These are phyloP conservation scores for Zaprionus lachaisei DNA, from an alignment of 1,140 invertebrate species.

Conservation along the genomic window DNA sequence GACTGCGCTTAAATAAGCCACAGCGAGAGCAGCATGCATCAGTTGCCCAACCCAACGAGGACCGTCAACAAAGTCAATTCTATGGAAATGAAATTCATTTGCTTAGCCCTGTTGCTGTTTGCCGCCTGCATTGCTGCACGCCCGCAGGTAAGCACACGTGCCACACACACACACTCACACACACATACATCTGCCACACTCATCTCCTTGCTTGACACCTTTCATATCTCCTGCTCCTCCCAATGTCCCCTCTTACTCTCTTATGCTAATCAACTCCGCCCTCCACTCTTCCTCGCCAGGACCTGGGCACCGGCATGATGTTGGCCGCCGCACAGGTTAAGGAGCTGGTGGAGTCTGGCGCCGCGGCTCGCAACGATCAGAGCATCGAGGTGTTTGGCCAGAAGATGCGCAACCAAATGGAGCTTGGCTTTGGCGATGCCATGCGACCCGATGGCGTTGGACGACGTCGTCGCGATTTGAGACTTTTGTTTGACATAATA, in stretches of 20 bases:
- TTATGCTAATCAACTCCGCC: neutral
- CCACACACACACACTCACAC: too few species aligned
- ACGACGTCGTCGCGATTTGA: slow-evolving; percentile 15
- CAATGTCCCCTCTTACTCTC: too few species aligned
- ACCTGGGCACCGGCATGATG: slow-evolving; percentile 52
- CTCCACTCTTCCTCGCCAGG: slow-evolving; percentile 28
- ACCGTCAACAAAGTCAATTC: neutral
- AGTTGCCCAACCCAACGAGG: neutral
- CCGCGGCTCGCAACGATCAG: slow-evolving; percentile 35
- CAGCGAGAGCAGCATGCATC: neutral
- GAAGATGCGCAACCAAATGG: slow-evolving; percentile 24
- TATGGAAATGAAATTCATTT: neutral
- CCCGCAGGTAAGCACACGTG: neutral
- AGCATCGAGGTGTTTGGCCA: slow-evolving; percentile 60
- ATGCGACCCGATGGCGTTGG: slow-evolving; percentile 23
- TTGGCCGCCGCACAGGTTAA: slow-evolving; percentile 55
- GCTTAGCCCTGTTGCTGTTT: neutral
- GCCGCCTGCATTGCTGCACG: neutral
- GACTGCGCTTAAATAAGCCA: neutral
- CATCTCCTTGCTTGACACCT: too few species aligned
- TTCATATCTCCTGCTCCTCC: neutral
- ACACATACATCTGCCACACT: too few species aligned
- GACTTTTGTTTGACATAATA: neutral
- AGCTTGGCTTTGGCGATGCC: slow-evolving; percentile 62
- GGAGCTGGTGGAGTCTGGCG: slow-evolving; percentile 58